Evolutionary conservation across 2,797 vertebrate genomes (phyloP), one percentile per base, ranked within the genome.

Genomic region (Notolabrus celidotus): DNA sequence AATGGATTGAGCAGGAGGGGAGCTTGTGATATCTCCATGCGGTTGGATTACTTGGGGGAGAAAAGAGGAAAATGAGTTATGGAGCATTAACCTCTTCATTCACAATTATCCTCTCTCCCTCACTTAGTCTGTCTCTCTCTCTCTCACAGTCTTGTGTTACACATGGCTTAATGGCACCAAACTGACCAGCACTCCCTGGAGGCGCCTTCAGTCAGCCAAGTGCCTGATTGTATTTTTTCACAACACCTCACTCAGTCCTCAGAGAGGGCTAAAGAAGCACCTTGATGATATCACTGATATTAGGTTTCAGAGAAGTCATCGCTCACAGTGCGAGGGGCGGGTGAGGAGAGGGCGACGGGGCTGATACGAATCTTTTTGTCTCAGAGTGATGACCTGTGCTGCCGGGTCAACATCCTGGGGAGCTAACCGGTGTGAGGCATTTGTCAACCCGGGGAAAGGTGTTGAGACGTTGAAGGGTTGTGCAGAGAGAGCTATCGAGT

Each of bases 251-350:
- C 73, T 84, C 71, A 68, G 71, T 79, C 78, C 84, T 85, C 64
- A 63, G 72, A 79, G 83, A 74, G 74, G 66, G 59, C 69, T 79
- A 81, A 90, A 86, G 84, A 88, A 91, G 82, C 88, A 88, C 81
- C 80, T 85, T 86, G 92, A 94, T 93, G 85, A 93, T 91, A 93
- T 93, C 91, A 90, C 84, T 74, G 84, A 92, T 93, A 93, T 93
- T 92, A 68, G 74, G 86, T 95, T 94, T 92, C 93, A 91, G 82
- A 89, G 67, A 84, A 91, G 86, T 87, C 90, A 90, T 91, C 55
- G 67, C 79, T 93, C 90, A 85, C 70, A 23, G 50, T 75, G 80
- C 62, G 69, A 78, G 67, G 61, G 55, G 64, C 45, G 74, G 46
- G 74, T 57, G 75, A 71, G 74, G 56, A 62, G 71, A 70, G 47